Evolutionary conservation across 2,113 vertebrate species (phyloP), one percentile per base, ranked within the genome.

Genomic region (Poeciliopsis occidentalis): DNA sequence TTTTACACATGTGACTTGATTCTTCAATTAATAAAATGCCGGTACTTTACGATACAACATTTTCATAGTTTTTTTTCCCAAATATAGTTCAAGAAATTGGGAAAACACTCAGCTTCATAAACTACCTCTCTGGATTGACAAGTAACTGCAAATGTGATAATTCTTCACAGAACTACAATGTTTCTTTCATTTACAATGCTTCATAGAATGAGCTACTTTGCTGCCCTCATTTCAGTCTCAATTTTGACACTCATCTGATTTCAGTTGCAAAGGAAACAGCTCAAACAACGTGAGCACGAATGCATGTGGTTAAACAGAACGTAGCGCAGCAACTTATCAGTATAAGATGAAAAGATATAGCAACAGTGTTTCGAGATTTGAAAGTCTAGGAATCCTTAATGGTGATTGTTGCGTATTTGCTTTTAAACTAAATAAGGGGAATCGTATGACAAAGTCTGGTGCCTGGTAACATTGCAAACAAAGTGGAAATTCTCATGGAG

Each of bases 221-320:
- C 4, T 24, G 13, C n/a, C 24, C 31, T 47, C 39, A 30, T 44
- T 67, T 54, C 32, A 31, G 31, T 60, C 3, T 71, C 66, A 8
- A 67, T 26, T 3, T 7, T 39, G 22, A 34, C 27, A 24, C 27
- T 72, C 17, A 8, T 44, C 39, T 65, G 12, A 24, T 19, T 7
- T 30, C 30, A 12, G 26, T 8, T 60, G 4, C 66, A 75, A 63
- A 37, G 51, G 37, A 83, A 81, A 32, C 64, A 2, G 47, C 62
- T 47, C 26, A 81, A 81, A 29, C 44, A 1, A 34, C 47, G 51
- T 13, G 32, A 8, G 32, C 73, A 75, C 6, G 0, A 0, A 3
- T 0, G 2, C 27, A 24, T 66, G 69, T 10, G 61, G 41, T 61
- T 32, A 41, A n/a, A 11, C 60, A 54, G 44, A 30, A 8, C n/a